These are phyloP conservation scores for Drosophila tsacasi DNA, from an alignment of 1,140 invertebrate genomes.

Conservation along the genomic window DNA sequence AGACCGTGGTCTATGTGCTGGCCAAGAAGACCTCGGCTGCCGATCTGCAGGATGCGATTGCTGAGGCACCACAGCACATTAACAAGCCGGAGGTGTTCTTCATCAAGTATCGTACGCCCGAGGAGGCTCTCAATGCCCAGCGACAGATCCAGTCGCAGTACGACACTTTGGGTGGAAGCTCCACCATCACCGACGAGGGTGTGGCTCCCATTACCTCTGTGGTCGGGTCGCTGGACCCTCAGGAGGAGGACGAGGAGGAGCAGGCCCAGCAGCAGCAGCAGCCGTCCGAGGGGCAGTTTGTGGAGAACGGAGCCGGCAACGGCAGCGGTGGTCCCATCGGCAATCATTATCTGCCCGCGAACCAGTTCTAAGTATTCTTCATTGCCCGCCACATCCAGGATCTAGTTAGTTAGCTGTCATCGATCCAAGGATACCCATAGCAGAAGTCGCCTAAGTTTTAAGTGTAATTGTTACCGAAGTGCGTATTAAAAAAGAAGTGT, in stretches of 20 bases:
- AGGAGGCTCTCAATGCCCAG: conserved; percentile 84
- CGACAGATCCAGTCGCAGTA: conserved; percentile 83
- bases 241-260: conserved; percentile 73
- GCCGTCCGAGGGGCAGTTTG: conserved; percentile 43
- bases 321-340: conserved; percentile 32
- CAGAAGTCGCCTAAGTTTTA: conserved; percentile 25
- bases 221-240: conserved; percentile 74
- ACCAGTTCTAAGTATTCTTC: conserved; percentile 78
- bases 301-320: conserved; percentile 42
- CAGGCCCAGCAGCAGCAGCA: conserved; percentile 53
- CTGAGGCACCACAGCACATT: conserved; percentile 86
- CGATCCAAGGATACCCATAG: conserved; percentile 14
- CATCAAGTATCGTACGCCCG: conserved; percentile 89
- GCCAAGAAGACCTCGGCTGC: conserved; percentile 91
- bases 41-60: conserved; percentile 92
- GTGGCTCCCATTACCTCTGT: conserved; percentile 81
- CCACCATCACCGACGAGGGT: conserved; percentile 81
- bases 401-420: conserved; percentile 75
- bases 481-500: conserved; percentile 42
- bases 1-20: conserved; percentile 94
- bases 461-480: conserved; percentile 21
- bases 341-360: conserved; percentile 74
- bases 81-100: conserved; percentile 88
- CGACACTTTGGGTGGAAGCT: conserved; percentile 76
- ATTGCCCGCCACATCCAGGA: conserved; percentile 59